Percentiles rank a stretch among this genome's conserved stretches.
phyloP scores from a whole-genome alignment of 2,888 invertebrate genomes.

The Priocnemis perturbator region DNA sequence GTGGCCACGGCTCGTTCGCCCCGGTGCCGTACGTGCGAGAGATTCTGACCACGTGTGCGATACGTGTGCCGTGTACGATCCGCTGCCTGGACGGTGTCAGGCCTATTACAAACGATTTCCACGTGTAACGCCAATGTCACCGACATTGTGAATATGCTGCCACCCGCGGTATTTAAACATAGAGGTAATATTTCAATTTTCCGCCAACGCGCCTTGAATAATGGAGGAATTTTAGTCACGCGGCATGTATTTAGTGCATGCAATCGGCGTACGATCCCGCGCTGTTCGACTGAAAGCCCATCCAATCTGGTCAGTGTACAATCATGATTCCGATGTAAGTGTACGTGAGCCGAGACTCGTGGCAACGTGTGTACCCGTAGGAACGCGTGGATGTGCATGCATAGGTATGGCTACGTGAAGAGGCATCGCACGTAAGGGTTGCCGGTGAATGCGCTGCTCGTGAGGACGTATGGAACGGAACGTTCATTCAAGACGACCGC shows the following conservation, averaged over 20 bases:
- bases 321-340: not conserved
- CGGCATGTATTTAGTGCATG: too few species aligned
- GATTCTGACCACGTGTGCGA: constrained; percentile 39
- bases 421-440: constrained; percentile 26
- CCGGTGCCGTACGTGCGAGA: constrained; percentile 32
- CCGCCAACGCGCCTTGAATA: too few species aligned
- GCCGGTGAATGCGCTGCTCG: constrained; percentile 57
- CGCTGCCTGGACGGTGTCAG: too few species aligned
- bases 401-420: constrained; percentile 7
- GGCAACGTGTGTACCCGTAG: not conserved
- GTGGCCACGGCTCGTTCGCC: constrained; percentile 25
- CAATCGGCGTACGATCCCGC: too few species aligned
- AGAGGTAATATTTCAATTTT: too few species aligned
- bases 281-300: too few species aligned
- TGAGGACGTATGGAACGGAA: constrained; percentile 23
- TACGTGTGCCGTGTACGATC: not conserved
- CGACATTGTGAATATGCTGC: too few species aligned
- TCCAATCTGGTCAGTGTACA: not conserved
- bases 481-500: constrained; percentile 71
- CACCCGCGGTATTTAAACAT: too few species aligned
- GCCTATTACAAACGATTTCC: too few species aligned
- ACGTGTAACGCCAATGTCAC: too few species aligned
- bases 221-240: too few species aligned
- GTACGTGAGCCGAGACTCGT: not conserved
- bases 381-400: not conserved